phyloP scores from a whole-genome alignment of 2,797 vertebrate genomes.

The Sebastes aleutianus region DNA sequence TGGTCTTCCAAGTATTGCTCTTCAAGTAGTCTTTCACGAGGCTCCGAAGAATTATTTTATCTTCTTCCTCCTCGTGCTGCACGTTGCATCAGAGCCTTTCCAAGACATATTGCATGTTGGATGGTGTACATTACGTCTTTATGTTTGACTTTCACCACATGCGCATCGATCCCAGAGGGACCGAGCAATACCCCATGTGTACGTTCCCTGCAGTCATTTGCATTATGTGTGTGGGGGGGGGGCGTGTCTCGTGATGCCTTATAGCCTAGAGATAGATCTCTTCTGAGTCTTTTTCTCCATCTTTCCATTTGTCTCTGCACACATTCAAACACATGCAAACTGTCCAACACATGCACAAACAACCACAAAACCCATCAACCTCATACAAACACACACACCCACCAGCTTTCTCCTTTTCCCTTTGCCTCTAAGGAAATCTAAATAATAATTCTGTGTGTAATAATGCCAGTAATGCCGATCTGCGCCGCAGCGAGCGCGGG shows the following conservation, averaged over 20 bases:
- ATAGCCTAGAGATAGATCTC: neutral
- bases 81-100: constrained; percentile 3
- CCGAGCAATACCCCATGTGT: neutral
- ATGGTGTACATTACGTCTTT: neutral
- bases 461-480: constrained; percentile 67
- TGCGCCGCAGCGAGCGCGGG: constrained; percentile 23
- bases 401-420: neutral
- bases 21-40: neutral
- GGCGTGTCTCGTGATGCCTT: neutral
- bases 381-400: neutral
- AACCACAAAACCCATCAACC: constrained; percentile 15
- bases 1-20: constrained; percentile 2
- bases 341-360: neutral
- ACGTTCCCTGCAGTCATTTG: constrained; percentile 20
- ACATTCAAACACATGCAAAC: neutral
- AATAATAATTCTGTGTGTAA: constrained; percentile 73
- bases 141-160: constrained; percentile 15
- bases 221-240: neutral
- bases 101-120: neutral
- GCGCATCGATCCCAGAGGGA: constrained; percentile 7
- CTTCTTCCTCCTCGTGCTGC: neutral
- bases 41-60: neutral
- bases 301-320: constrained; percentile 5
- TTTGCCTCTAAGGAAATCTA: constrained; percentile 55
- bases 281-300: neutral